Conservation (phyloP, 2,113 vertebrate genomes). For the Esox niger region DNA sequence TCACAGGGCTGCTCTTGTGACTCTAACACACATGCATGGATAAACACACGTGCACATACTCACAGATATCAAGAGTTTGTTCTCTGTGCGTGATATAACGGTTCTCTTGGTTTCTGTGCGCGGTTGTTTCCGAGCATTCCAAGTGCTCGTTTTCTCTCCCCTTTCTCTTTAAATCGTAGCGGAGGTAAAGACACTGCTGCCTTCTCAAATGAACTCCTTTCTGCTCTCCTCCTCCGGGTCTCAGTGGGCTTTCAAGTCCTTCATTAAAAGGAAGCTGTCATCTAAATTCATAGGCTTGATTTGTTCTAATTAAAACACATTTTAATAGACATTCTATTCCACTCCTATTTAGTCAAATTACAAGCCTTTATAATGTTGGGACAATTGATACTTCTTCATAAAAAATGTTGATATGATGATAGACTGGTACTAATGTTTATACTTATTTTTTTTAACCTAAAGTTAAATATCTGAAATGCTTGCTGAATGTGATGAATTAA, state of each 20-base stretch:
- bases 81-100: background rate
- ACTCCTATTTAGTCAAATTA: constrained; percentile 24
- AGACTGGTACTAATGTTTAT: no score
- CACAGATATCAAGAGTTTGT: no score
- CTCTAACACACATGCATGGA: constrained; percentile 7
- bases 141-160: constrained; percentile 43
- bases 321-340: constrained; percentile 46
- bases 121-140: constrained; percentile 19
- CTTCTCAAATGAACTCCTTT: constrained; percentile 50
- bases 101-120: constrained; percentile 29
- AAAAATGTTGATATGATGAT: no score
- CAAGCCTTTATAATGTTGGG: constrained; percentile 20
- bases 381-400: constrained; percentile 17
- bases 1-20: constrained; percentile 14
- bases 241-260: constrained; percentile 38
- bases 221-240: background rate
- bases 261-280: constrained; percentile 61
- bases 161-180: constrained; percentile 12
- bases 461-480: no score
- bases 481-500: no score
- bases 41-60: constrained; percentile 4
- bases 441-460: no score
- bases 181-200: constrained; percentile 35
- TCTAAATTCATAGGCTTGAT: constrained; percentile 51
- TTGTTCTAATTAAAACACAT: constrained; percentile 26